phyloP scores from a whole-genome alignment of 2,113 vertebrate species.

The Rousettus leschenaultii region DNA sequence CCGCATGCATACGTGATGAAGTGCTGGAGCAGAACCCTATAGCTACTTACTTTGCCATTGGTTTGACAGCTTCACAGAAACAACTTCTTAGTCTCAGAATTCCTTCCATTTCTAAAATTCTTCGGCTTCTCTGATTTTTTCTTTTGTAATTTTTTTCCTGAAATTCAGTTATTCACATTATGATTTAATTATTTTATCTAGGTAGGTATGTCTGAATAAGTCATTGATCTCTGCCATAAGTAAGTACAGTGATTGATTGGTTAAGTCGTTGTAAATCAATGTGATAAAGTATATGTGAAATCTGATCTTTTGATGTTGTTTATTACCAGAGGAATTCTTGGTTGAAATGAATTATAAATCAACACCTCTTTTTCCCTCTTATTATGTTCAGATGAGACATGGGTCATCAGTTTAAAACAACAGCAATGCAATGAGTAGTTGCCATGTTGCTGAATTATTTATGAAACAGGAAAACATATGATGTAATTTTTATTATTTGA shows the following conservation, averaged over 20 bases:
- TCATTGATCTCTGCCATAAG: constrained; percentile 60
- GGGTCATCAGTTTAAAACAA: constrained; percentile 30
- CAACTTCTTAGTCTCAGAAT: not conserved
- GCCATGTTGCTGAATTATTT: constrained; percentile 44
- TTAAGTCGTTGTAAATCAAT: constrained; percentile 38
- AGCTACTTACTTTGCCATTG: not conserved
- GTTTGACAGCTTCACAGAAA: not conserved
- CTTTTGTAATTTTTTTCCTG: constrained; percentile 50
- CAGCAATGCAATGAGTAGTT: not conserved
- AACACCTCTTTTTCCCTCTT: not conserved
- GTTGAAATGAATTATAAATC: constrained; percentile 43
- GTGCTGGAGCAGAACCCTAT: not conserved
- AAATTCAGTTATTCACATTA: constrained; percentile 48
- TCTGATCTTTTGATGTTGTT: constrained; percentile 39
- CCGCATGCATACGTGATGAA: not conserved
- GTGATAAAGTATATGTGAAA: constrained; percentile 21
- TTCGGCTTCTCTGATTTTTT: not conserved
- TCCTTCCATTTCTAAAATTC: not conserved
- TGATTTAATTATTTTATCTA: constrained; percentile 69
- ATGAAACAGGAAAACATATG: not conserved
- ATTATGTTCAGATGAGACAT: not conserved
- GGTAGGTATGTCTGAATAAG: constrained; percentile 46
- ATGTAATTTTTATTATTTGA: constrained; percentile 45
- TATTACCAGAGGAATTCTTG: constrained; percentile 43
- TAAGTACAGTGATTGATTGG: constrained; percentile 51